Percentiles rank a stretch among this genome's conserved stretches.
These are phyloP conservation scores for Pollimyrus isidori DNA, from an alignment of 2,113 vertebrate species.

Conservation along the genomic window DNA sequence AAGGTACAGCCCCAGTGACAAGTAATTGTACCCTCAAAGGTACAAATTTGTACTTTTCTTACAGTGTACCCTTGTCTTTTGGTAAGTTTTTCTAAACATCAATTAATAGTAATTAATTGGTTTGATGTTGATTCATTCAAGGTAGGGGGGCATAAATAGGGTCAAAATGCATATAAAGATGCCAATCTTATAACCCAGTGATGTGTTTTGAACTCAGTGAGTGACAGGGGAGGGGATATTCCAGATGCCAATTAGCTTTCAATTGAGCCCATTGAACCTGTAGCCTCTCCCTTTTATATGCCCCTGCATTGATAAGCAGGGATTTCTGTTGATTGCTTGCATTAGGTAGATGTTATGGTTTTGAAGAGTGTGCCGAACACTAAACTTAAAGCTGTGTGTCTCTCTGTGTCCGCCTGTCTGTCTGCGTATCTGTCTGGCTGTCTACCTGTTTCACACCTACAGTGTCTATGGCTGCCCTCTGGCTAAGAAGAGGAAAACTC, in stretches of 20 bases:
- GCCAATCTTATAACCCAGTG: not conserved
- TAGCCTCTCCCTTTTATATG: not conserved
- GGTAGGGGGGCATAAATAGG: not conserved
- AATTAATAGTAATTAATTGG: not conserved
- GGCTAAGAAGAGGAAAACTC: constrained; percentile 93
- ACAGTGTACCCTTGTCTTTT: not conserved
- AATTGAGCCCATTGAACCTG: not conserved
- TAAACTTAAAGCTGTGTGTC: not conserved
- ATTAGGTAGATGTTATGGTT: not conserved
- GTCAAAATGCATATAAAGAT: not conserved
- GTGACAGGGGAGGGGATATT: not conserved
- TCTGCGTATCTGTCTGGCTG: not conserved
- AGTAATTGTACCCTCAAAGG: not conserved
- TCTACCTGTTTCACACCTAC: constrained; percentile 16
- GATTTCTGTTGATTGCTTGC: not conserved
- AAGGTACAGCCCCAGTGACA: not conserved
- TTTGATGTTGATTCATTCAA: not conserved
- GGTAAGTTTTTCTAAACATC: not conserved
- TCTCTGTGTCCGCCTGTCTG: constrained; percentile 24
- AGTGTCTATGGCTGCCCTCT: constrained; percentile 95
- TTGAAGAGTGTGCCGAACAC: not conserved
- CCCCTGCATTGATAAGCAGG: not conserved
- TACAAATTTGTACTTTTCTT: not conserved
- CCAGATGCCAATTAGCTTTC: not conserved
- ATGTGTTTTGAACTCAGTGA: not conserved